Conservation (phyloP, 2,113 vertebrate genomes). For the Albula goreensis region DNA sequence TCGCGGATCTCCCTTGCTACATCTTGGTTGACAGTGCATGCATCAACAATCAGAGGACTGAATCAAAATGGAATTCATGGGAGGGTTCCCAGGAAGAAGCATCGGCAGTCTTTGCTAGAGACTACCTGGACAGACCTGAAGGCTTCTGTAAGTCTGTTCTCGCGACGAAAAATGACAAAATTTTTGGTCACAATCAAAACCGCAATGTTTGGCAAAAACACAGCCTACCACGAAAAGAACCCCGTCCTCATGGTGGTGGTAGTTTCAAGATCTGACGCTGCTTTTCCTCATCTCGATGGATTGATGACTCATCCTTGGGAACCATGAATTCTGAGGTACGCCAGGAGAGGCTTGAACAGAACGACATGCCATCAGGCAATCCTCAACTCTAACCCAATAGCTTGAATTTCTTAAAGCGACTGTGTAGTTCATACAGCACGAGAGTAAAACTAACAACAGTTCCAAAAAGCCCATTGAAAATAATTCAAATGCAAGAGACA, state of each 20-base stretch:
- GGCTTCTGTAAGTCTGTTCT: too few species aligned
- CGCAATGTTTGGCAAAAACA: neutral
- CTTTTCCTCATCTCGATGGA: neutral
- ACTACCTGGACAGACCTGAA: neutral
- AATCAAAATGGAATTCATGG: neutral
- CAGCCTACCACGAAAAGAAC: neutral
- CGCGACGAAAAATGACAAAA: neutral
- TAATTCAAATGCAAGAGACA: too few species aligned
- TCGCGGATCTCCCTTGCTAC: neutral
- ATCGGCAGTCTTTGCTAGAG: neutral
- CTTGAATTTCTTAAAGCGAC: too few species aligned
- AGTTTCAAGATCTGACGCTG: neutral
- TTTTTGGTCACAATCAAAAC: constrained; percentile 12
- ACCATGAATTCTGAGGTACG: neutral
- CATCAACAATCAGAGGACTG: neutral
- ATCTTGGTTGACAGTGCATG: neutral
- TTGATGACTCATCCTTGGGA: neutral
- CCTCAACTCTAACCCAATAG: too few species aligned
- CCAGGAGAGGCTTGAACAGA: neutral
- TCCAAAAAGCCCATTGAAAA: too few species aligned
- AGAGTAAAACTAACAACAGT: too few species aligned
- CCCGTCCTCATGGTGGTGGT: neutral
- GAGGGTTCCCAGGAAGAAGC: neutral
- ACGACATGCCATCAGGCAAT: neutral
- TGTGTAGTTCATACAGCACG: too few species aligned